A percentile compares a stretch with the other conserved stretches of the same genome.
phyloP scores from a whole-genome alignment of 2,797 vertebrate genomes.

The Gymnothorax reevesii region DNA sequence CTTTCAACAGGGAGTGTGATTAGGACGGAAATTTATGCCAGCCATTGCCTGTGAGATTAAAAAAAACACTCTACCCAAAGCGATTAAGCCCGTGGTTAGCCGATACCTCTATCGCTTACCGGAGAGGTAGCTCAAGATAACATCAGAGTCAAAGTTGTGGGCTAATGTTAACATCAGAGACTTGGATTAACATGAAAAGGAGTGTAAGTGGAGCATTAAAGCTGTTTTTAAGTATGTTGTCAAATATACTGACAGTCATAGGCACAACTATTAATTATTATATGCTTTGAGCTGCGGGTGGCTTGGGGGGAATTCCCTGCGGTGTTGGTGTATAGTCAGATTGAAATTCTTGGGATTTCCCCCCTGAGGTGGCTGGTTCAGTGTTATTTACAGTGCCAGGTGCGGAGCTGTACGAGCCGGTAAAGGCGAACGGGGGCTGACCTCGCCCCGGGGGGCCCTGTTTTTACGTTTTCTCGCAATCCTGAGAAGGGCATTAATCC shows the following conservation, averaged over 20 bases:
- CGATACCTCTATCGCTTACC: constrained; percentile 42
- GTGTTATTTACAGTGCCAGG: constrained; percentile 50
- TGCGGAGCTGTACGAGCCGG: constrained; percentile 41
- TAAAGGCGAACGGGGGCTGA: constrained; percentile 25
- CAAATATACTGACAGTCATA: not conserved
- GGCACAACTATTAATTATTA: not conserved
- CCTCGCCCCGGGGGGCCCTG: constrained; percentile 7
- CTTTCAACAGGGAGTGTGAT: not conserved
- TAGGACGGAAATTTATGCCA: not conserved
- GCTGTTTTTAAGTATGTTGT: not conserved
- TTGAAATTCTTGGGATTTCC: constrained; percentile 24
- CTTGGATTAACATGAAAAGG: constrained; percentile 21
- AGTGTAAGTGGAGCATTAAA: not conserved
- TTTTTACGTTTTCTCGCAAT: constrained; percentile 30
- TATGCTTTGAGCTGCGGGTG: not conserved
- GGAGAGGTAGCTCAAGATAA: no score
- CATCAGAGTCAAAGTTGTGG: no score
- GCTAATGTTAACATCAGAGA: constrained; percentile 43
- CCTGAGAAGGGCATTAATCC: constrained; percentile 40
- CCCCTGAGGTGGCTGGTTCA: constrained; percentile 3
- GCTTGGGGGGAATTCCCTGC: not conserved
- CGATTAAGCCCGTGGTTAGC: not conserved
- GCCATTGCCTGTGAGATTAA: not conserved
- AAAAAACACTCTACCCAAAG: not conserved
- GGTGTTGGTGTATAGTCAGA: not conserved